Conservation (phyloP, 1,140 invertebrate species). For the Liolophura sinensis region DNA sequence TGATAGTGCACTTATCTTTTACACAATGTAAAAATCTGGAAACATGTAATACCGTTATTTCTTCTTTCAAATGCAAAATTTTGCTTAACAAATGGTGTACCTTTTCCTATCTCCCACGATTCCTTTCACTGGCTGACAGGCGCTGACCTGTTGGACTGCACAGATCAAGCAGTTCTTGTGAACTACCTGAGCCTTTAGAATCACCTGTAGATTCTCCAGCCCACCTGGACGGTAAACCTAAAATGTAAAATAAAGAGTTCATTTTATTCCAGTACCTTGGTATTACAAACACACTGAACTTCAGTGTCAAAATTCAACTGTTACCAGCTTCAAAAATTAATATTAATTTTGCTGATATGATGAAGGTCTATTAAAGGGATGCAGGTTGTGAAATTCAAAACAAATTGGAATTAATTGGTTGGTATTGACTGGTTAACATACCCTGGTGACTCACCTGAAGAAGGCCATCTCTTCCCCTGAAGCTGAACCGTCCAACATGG, state of each 20-base stretch:
- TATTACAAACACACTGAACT: constrained; percentile 2
- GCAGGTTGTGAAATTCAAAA: too few relatives aligned
- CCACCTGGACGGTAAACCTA: constrained; percentile 47
- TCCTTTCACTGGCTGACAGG: constrained; percentile 43
- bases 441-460: constrained; percentile 41
- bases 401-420: too few relatives aligned
- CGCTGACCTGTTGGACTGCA: constrained; percentile 48
- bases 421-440: too few relatives aligned
- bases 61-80: neutral
- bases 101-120: constrained; percentile 28
- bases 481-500: constrained; percentile 54
- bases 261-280: neutral
- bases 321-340: too few relatives aligned
- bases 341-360: too few relatives aligned
- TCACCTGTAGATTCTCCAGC: constrained; percentile 49
- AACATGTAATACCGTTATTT: constrained; percentile 1
- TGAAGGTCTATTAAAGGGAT: too few relatives aligned
- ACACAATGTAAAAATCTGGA: neutral
- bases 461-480: constrained; percentile 45
- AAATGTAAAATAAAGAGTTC: constrained; percentile 3
- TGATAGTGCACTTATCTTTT: too few relatives aligned
- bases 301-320: too few relatives aligned
- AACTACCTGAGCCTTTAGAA: constrained; percentile 52
- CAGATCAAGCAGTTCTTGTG: constrained; percentile 54
- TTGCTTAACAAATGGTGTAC: constrained; percentile 13